These are phyloP conservation scores for Cremastobaeus sp. DNA, from an alignment of 2,888 invertebrate species.

Conservation along the genomic window DNA sequence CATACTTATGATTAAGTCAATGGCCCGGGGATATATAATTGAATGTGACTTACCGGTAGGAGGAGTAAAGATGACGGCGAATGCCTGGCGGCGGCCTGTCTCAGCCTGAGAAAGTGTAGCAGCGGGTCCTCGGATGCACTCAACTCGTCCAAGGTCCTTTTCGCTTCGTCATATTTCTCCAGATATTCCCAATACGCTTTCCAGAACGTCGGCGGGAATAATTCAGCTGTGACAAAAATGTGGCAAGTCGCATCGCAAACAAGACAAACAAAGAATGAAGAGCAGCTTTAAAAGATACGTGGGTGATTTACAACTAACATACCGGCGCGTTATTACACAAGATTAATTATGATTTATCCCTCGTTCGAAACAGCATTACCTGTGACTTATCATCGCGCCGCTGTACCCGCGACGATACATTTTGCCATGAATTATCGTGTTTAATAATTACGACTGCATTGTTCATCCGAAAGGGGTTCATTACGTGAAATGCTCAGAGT, in stretches of 20 bases:
- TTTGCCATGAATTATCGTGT: constrained; percentile 44
- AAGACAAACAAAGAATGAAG: constrained; percentile 14
- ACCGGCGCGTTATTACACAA: constrained; percentile 44
- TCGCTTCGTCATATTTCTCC: constrained; percentile 81
- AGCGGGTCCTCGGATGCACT: constrained; percentile 83
- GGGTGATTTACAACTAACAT: constrained; percentile 50
- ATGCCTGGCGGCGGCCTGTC: constrained; percentile 83
- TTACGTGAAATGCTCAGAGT: too few relatives aligned
- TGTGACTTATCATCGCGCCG: constrained; percentile 43
- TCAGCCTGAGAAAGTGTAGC: constrained; percentile 83
- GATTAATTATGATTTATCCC: constrained; percentile 60
- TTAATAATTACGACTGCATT: constrained; percentile 38
- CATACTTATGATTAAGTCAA: constrained; percentile 28
- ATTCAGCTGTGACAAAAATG: constrained; percentile 76
- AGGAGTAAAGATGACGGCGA: constrained; percentile 83
- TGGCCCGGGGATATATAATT: constrained; percentile 37
- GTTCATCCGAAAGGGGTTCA: constrained; percentile 16
- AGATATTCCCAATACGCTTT: constrained; percentile 84
- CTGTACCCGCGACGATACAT: constrained; percentile 37
- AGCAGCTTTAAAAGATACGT: constrained; percentile 33
- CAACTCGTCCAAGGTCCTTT: constrained; percentile 82
- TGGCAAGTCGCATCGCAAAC: constrained; percentile 25
- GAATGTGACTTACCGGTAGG: constrained; percentile 83
- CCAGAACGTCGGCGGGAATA: constrained; percentile 84
- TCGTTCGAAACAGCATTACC: constrained; percentile 47